Conservation (phyloP, 2,113 vertebrate genomes). For the Speoplatyrhinus poulsoni region DNA sequence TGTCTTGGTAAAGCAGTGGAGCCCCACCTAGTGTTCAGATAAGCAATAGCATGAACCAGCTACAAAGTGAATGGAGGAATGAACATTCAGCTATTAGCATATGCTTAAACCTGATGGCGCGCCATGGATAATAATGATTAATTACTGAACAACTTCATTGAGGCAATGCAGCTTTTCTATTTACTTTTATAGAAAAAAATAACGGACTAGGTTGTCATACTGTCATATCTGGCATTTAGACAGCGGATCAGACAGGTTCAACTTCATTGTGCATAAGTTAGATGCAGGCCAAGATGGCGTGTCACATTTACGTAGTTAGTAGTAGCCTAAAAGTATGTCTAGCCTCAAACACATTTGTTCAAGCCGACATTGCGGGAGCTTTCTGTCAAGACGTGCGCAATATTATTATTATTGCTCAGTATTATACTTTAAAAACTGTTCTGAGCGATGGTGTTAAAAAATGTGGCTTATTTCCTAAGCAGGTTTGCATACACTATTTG, state of each 20-base stretch:
- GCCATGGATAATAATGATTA: neutral
- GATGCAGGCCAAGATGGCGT: too few relatives aligned
- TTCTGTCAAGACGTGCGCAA: too few relatives aligned
- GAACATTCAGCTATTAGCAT: neutral
- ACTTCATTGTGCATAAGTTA: neutral
- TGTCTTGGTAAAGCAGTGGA: constrained; percentile 67
- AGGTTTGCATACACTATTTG: constrained; percentile 71
- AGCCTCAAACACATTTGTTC: too few relatives aligned
- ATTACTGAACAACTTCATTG: neutral
- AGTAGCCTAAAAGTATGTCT: too few relatives aligned
- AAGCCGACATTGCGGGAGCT: neutral
- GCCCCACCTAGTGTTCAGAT: constrained; percentile 77
- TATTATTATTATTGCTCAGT: too few relatives aligned
- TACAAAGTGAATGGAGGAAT: too few relatives aligned
- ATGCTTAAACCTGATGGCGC: neutral
- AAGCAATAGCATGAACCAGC: too few relatives aligned
- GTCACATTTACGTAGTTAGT: too few relatives aligned
- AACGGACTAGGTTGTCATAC: too few relatives aligned
- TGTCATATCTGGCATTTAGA: too few relatives aligned
- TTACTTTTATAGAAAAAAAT: too few relatives aligned
- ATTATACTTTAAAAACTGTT: neutral
- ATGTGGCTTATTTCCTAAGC: constrained; percentile 40
- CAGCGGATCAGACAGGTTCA: neutral
- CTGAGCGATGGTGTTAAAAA: constrained; percentile 24
- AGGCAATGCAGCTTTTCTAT: neutral